Base-by-base conservation (phyloP, 2,113 vertebrate genomes). In the Verasper variegatus region DNA sequence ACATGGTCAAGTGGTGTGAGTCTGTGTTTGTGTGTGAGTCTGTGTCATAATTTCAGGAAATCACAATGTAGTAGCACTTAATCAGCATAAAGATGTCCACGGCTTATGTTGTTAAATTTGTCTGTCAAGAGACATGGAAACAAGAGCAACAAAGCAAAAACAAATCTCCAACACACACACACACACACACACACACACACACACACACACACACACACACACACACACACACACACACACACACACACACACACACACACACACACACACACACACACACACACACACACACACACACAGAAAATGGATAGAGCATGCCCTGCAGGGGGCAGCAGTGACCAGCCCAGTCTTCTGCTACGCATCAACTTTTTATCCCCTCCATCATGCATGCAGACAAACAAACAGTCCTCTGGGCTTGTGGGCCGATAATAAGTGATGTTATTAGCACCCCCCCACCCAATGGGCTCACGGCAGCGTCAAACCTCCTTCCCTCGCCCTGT, bases 281-380 rank as follows among this genome's bases (percentile, higher is more conserved):
- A 2, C 24, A 2, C 24, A 24, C 59, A 45, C 63, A 80, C 49
- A 35, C n/a, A 31, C 27, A 18, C 42, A 57, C 72, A 71, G n/a
- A n/a, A 68, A 26, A 69, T 0, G n/a, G 10, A 63, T 52, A 35
- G 26, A 66, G 26, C 45, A 75, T 67, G 77, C 74, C 92, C 93
- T 94, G 91, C 84, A 92, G 93, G 89, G 92, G 93, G 93, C 93
- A 94, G 92, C 88, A 94, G 88, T 83, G 84, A 86, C 91, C 91
- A 93, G 78, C 75, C 74, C 74, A 89, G 80, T 76, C 77, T 80
- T 40, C 45, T 27, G 60, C 70, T 76, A 83, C 71, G 81, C 87
- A 89, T 90, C 84, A 83, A 84, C 81, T 84, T 89, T 89, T 86
- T 86, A 86, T 91, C 84, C 88, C 82, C 67, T 89, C 86, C 81